A percentile compares a stretch with the other conserved stretches of the same genome.
phyloP scores from a whole-genome alignment of 2,113 vertebrate species.

The Origma solitaria region DNA sequence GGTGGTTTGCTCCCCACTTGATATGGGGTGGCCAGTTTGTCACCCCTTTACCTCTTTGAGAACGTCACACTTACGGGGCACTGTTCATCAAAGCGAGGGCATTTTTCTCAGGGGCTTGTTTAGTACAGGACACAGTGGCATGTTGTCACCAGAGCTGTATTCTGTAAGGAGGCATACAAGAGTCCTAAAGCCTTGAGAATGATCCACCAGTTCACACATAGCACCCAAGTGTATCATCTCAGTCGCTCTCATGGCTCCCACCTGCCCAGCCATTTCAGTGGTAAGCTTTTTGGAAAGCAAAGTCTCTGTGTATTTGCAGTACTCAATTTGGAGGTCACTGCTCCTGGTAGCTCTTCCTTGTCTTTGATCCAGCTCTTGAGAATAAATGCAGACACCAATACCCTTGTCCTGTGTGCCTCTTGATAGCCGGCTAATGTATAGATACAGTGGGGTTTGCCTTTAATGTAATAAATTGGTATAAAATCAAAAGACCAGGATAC shows the following conservation, averaged over 20 bases:
- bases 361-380: not conserved
- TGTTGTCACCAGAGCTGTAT: not conserved
- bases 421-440: not conserved
- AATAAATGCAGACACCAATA: not conserved
- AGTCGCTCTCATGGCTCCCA: not conserved
- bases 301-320: not conserved
- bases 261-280: not conserved
- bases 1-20: not conserved
- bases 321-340: not conserved
- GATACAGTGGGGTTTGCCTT: not conserved
- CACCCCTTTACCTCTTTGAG: not conserved
- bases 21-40: rapidly evolving
- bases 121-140: too few relatives aligned
- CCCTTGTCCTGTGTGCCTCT: not conserved
- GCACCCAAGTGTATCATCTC: not conserved
- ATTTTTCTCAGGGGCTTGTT: not conserved
- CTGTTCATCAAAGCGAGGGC: not conserved
- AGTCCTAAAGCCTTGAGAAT: not conserved
- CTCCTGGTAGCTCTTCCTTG: not conserved
- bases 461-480: not conserved
- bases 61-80: not conserved
- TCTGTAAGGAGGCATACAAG: not conserved
- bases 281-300: not conserved
- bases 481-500: not conserved
- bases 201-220: not conserved